phyloP scores from a whole-genome alignment of 2,113 vertebrate genomes.

The Cebidichthys violaceus region DNA sequence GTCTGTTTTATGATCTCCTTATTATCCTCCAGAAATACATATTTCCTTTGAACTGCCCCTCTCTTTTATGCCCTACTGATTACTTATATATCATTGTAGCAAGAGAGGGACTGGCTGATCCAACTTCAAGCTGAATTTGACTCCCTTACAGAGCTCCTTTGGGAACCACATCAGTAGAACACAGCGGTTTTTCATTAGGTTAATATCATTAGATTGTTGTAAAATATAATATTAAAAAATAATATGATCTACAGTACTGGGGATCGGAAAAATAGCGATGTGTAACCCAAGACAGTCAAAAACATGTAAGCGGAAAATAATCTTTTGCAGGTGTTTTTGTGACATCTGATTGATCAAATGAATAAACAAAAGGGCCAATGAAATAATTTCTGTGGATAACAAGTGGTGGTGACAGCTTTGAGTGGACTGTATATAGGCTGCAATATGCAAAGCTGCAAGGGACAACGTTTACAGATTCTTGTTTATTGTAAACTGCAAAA shows the following conservation, averaged over 20 bases:
- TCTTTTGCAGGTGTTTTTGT: neutral
- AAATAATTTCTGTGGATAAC: neutral
- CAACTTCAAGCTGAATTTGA: neutral
- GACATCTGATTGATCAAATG: neutral
- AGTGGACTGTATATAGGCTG: neutral
- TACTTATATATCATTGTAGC: neutral
- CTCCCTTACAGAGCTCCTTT: neutral
- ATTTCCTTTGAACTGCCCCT: no score
- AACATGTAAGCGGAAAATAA: neutral
- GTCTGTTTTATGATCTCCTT: neutral
- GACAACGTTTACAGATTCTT: neutral
- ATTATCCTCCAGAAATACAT: neutral
- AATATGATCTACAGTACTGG: neutral
- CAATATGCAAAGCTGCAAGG: neutral
- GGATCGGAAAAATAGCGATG: neutral
- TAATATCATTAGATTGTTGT: neutral
- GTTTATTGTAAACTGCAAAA: neutral
- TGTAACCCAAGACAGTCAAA: neutral
- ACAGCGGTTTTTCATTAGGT: neutral
- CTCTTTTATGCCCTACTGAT: neutral
- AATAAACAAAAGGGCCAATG: neutral
- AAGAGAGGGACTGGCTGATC: no score
- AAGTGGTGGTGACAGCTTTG: neutral
- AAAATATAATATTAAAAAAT: neutral
- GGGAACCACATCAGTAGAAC: neutral